These are phyloP conservation scores for Tragelaphus strepsiceros DNA, from an alignment of 2,113 vertebrate species.

Conservation along the genomic window DNA sequence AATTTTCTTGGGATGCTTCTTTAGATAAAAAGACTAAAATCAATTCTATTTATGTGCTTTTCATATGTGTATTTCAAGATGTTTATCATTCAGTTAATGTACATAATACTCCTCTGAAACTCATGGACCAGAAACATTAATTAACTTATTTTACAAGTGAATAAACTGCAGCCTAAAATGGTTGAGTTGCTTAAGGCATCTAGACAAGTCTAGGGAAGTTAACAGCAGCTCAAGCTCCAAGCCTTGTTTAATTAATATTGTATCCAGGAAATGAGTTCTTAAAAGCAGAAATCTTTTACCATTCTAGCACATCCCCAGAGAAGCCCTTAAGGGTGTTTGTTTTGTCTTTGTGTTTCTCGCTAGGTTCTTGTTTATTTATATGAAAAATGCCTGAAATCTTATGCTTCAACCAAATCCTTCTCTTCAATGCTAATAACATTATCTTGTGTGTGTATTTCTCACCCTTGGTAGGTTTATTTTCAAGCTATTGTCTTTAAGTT, in stretches of 20 bases:
- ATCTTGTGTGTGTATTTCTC: background rate
- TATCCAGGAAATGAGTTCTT: background rate
- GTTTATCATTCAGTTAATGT: background rate
- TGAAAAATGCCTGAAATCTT: constrained; percentile 18
- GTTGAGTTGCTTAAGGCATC: background rate
- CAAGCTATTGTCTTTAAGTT: background rate
- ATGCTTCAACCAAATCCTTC: constrained; percentile 51
- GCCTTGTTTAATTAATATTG: background rate
- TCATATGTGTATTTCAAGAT: background rate
- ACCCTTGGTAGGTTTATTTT: constrained; percentile 25
- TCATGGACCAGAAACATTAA: background rate
- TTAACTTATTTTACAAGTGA: background rate
- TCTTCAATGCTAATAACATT: background rate
- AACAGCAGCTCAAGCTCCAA: background rate
- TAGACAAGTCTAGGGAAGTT: background rate
- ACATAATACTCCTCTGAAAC: background rate
- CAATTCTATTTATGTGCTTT: background rate
- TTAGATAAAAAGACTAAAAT: background rate
- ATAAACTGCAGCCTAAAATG: background rate
- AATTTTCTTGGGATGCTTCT: background rate
- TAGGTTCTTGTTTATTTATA: background rate
- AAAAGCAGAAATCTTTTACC: background rate
- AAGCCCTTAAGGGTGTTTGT: constrained; percentile 21
- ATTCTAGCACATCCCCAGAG: background rate
- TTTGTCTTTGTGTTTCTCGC: background rate